Conservation (phyloP, 2,113 vertebrate species). For the Scomber colias region DNA sequence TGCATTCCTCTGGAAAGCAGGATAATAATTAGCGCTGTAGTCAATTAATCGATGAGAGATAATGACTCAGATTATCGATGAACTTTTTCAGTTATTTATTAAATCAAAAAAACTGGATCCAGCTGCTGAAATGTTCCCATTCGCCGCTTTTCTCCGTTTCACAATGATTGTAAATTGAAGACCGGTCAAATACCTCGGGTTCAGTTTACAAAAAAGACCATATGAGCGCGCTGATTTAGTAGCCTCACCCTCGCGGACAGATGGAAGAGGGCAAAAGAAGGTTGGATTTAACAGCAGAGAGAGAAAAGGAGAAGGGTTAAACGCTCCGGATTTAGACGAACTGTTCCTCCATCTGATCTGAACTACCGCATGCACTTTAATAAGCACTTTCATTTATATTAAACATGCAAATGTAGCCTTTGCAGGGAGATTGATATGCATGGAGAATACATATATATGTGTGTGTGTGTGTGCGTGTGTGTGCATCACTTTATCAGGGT, state of each 20-base stretch:
- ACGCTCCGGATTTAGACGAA: constrained; percentile 63
- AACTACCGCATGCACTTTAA: constrained; percentile 79
- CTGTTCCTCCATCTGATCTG: constrained; percentile 68
- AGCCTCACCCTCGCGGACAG: background rate
- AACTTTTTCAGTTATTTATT: too few relatives aligned
- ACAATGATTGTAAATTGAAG: background rate
- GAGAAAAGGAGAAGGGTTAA: constrained; percentile 59
- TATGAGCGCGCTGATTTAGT: background rate
- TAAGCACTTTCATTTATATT: constrained; percentile 85
- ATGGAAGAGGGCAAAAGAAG: constrained; percentile 17
- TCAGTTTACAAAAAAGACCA: constrained; percentile 16
- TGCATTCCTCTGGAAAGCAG: background rate
- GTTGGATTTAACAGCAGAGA: constrained; percentile 20
- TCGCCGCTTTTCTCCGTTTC: background rate
- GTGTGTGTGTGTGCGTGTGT: constrained; percentile 41
- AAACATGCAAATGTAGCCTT: constrained; percentile 88
- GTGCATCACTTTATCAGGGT: constrained; percentile 71
- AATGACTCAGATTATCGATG: too few relatives aligned
- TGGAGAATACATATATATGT: constrained; percentile 47
- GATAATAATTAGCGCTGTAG: background rate
- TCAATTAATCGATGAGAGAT: background rate
- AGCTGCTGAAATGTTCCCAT: background rate
- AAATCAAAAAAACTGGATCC: background rate
- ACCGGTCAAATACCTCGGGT: background rate
- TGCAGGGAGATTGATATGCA: constrained; percentile 82